Conservation (phyloP, 2,888 invertebrate species). For the Cheilosia grossa region DNA sequence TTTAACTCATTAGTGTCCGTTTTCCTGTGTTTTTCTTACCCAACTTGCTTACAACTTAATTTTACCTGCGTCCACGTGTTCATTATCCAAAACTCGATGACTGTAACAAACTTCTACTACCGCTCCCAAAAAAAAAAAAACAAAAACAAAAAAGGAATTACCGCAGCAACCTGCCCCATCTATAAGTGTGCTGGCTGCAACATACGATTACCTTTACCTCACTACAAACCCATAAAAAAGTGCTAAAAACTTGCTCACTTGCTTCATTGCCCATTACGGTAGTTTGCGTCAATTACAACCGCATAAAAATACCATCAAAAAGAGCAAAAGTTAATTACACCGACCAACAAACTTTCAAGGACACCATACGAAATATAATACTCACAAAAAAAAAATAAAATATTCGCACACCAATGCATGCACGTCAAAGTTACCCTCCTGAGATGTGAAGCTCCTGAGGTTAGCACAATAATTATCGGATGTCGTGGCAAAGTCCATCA, state of each 20-base stretch:
- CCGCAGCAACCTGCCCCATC: not conserved
- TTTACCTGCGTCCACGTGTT: constrained; percentile 31
- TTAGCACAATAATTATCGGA: constrained; percentile 45
- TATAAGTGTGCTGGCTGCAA: not conserved
- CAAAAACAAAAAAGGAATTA: constrained; percentile 35
- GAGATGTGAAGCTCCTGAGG: constrained; percentile 33
- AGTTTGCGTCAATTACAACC: constrained; percentile 64
- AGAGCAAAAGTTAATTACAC: constrained; percentile 56
- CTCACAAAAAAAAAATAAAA: not conserved
- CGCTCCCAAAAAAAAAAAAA: constrained; percentile 31
- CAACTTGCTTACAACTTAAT: constrained; percentile 21
- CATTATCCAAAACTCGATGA: constrained; percentile 32
- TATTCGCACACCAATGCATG: not conserved
- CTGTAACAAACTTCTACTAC: constrained; percentile 6
- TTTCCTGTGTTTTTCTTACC: constrained; percentile 15
- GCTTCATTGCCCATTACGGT: constrained; percentile 60
- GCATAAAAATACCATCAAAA: constrained; percentile 26
- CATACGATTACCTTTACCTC: not conserved
- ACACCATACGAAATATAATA: constrained; percentile 5
- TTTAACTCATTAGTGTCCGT: constrained; percentile 40
- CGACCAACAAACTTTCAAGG: constrained; percentile 29
- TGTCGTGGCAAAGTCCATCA: constrained; percentile 29
- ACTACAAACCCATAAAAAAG: constrained; percentile 17
- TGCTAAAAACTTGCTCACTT: constrained; percentile 46
- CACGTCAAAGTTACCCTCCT: not conserved